phyloP scores from a whole-genome alignment of 2,113 vertebrate genomes.

The Rhea pennata region DNA sequence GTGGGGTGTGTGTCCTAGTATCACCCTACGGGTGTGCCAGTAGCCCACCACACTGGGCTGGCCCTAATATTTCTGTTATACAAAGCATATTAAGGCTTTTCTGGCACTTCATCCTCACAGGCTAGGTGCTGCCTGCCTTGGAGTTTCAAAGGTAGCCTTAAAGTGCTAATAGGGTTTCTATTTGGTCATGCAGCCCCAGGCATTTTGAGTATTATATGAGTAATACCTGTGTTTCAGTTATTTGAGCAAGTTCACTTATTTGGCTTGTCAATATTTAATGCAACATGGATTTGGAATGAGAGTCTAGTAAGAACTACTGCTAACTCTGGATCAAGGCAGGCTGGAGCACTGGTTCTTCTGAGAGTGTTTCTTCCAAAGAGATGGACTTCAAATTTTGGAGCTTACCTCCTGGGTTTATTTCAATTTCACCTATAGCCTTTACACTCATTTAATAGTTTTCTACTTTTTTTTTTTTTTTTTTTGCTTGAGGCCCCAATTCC shows the following conservation, averaged over 20 bases:
- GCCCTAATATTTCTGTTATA: neutral
- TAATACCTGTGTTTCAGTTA: neutral
- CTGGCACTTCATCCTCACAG: neutral
- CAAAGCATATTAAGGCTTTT: neutral
- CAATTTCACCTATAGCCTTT: neutral
- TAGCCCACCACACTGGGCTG: neutral
- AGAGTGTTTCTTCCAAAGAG: rapidly evolving
- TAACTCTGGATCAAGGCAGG: neutral
- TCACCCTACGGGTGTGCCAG: neutral
- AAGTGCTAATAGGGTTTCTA: rapidly evolving
- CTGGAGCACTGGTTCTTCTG: neutral
- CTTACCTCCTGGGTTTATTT: neutral
- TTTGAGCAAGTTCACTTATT: neutral
- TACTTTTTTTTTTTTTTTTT: neutral
- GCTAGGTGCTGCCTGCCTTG: rapidly evolving
- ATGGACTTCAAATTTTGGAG: neutral
- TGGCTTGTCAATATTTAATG: neutral
- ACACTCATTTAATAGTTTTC: neutral
- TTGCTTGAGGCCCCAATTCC: neutral
- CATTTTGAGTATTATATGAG: rapidly evolving
- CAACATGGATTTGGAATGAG: neutral
- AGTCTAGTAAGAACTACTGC: neutral
- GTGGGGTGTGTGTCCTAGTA: neutral
- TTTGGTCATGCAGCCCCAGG: rapidly evolving
- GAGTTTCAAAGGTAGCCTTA: neutral